These are phyloP conservation scores for Nestor notabilis DNA, from an alignment of 2,113 vertebrate genomes.

Conservation along the genomic window DNA sequence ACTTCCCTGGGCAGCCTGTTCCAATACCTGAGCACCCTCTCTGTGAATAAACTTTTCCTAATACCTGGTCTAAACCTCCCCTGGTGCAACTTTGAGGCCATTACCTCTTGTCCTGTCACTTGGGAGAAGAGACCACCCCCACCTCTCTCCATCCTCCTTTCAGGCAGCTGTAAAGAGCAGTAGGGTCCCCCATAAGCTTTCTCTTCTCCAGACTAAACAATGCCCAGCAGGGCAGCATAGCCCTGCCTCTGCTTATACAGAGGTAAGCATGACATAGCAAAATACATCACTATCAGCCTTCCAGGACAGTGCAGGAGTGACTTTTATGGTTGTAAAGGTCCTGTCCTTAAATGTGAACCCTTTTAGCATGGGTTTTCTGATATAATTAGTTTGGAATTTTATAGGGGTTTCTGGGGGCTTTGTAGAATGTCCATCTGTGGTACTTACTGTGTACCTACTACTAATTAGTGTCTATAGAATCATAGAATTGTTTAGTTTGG, in stretches of 20 bases:
- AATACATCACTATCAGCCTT: background rate
- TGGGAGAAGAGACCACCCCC: too few relatives aligned
- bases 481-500: background rate
- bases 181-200: too few relatives aligned
- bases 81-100: too few relatives aligned
- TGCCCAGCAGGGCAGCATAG: accelerated
- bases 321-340: background rate
- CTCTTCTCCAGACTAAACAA: too few relatives aligned
- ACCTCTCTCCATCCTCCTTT: too few relatives aligned
- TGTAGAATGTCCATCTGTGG: background rate
- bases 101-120: too few relatives aligned
- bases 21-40: too few relatives aligned
- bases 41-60: too few relatives aligned
- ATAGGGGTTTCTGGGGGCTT: background rate
- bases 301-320: background rate
- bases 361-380: background rate
- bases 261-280: background rate
- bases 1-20: too few relatives aligned
- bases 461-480: background rate
- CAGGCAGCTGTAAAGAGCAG: too few relatives aligned
- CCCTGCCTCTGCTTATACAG: background rate
- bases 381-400: background rate
- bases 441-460: background rate
- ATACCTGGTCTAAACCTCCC: too few relatives aligned
- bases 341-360: background rate